Percentiles rank a stretch among this genome's conserved stretches.
Conservation (phyloP, 2,888 invertebrate species). For the Hypomecis atomaria region DNA sequence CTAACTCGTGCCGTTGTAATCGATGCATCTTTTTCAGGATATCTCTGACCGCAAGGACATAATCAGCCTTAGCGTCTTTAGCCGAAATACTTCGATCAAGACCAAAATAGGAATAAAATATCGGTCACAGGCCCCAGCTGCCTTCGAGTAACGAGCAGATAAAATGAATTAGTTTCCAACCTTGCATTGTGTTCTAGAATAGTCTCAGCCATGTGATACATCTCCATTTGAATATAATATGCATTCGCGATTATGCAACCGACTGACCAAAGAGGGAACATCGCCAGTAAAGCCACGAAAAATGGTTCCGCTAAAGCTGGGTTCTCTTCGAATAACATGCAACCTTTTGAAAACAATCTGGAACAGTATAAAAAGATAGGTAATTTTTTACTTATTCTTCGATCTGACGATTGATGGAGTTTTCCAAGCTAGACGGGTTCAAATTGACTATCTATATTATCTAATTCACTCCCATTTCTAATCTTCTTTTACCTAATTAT, state of each 20-base stretch:
- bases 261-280: conserved; percentile 64
- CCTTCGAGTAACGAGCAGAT: too few relatives aligned
- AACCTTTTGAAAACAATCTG: conserved; percentile 70
- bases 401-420: neutral
- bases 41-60: too few relatives aligned
- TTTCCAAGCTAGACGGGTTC: too few relatives aligned
- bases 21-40: too few relatives aligned
- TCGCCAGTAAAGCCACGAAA: conserved; percentile 61
- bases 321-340: conserved; percentile 63
- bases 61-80: too few relatives aligned
- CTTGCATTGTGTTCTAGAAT: conserved; percentile 53
- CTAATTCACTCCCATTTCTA: too few relatives aligned
- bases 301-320: conserved; percentile 67
- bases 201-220: conserved; percentile 63
- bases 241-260: conserved; percentile 62
- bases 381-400: neutral
- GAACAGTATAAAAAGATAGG: conserved; percentile 21
- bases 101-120: too few relatives aligned
- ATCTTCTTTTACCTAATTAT: too few relatives aligned
- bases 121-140: too few relatives aligned
- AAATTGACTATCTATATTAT: too few relatives aligned
- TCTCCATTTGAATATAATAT: conserved; percentile 62
- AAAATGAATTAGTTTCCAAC: conserved; percentile 45
- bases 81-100: too few relatives aligned
- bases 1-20: too few relatives aligned